phyloP scores from a whole-genome alignment of 2,888 invertebrate species.

The Entomobrya multifasciata region DNA sequence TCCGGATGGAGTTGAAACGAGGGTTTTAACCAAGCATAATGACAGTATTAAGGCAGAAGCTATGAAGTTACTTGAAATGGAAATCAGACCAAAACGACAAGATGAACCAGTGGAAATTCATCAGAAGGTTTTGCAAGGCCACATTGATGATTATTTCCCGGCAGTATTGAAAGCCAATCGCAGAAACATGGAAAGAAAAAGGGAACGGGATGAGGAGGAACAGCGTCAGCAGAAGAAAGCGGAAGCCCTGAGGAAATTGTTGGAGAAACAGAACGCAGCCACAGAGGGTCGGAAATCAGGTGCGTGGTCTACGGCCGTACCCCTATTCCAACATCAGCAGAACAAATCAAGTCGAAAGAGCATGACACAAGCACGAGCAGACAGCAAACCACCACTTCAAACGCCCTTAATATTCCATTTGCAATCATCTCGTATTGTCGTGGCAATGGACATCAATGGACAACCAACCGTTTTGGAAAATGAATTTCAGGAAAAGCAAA shows the following conservation, averaged over 20 bases:
- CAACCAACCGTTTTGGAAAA: not conserved
- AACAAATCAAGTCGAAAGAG: no score
- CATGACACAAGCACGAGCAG: no score
- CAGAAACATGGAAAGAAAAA: not conserved
- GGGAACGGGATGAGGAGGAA: not conserved
- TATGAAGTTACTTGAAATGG: constrained; percentile 23
- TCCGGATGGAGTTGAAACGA: not conserved
- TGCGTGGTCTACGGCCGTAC: no score
- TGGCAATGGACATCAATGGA: not conserved
- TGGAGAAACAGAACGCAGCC: not conserved
- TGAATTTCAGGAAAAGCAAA: not conserved
- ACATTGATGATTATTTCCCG: not conserved
- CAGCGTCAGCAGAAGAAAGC: not conserved
- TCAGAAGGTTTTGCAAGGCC: not conserved
- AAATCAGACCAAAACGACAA: not conserved
- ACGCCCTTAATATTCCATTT: constrained; percentile 14
- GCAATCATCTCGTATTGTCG: not conserved
- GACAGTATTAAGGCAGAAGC: not conserved
- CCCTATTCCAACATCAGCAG: not conserved
- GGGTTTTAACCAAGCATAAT: not conserved
- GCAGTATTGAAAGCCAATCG: not conserved
- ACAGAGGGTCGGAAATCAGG: not conserved
- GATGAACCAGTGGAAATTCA: not conserved
- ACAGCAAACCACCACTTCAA: no score
- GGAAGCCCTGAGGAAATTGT: not conserved